phyloP scores from a whole-genome alignment of 2,113 vertebrate genomes.

The Gasterosteus nipponicus region DNA sequence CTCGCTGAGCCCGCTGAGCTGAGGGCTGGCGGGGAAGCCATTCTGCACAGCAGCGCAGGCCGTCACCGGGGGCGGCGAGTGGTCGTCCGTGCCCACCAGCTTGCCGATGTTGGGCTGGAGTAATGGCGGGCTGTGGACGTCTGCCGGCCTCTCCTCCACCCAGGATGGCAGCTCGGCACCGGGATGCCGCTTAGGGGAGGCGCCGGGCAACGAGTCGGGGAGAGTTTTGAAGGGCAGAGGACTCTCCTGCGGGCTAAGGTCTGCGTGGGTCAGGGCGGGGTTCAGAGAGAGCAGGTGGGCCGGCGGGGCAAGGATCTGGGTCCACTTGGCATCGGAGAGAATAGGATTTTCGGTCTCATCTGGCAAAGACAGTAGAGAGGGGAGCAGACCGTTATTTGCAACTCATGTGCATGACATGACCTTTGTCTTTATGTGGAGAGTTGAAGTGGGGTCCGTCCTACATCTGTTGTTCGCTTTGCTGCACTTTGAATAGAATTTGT shows the following conservation, averaged over 20 bases:
- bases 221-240: constrained; percentile 87
- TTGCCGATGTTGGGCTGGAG: constrained; percentile 84
- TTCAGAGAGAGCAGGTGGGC: constrained; percentile 86
- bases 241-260: constrained; percentile 84
- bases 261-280: constrained; percentile 80
- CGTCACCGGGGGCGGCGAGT: constrained; percentile 70
- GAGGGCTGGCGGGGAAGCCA: constrained; percentile 58
- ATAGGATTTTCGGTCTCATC: constrained; percentile 91
- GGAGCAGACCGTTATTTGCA: background rate
- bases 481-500: background rate
- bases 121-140: constrained; percentile 79
- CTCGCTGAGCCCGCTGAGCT: constrained; percentile 36
- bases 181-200: constrained; percentile 77
- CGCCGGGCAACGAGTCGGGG: constrained; percentile 74
- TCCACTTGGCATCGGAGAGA: constrained; percentile 93
- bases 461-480: background rate
- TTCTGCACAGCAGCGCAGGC: constrained; percentile 75
- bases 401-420: background rate
- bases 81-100: constrained; percentile 76
- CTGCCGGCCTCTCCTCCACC: constrained; percentile 85
- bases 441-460: background rate
- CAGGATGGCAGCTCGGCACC: constrained; percentile 79
- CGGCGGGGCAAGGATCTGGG: constrained; percentile 91
- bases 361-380: constrained; percentile 66
- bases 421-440: background rate